These are phyloP conservation scores for Epizoanthus illoricatus DNA, from an alignment of 92 coral and sea anemone species.

Conservation along the genomic window DNA sequence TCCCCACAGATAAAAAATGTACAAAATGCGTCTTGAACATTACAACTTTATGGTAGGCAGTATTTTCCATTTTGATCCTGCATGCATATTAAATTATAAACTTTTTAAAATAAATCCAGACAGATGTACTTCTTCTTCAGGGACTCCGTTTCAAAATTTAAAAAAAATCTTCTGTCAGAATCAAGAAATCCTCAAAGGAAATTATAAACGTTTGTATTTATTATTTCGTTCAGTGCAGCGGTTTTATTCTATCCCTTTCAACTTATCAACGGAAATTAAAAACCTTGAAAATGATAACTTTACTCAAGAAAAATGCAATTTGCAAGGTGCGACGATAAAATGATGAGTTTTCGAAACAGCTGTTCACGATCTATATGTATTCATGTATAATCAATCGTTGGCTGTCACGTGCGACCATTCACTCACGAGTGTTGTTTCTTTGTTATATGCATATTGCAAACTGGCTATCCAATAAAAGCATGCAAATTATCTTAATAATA, in stretches of 20 bases:
- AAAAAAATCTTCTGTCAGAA: no score
- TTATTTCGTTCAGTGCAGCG: no score
- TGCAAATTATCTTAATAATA: constrained; percentile 35
- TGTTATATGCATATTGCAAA: constrained; percentile 21
- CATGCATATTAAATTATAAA: no score
- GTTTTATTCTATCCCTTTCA: neutral
- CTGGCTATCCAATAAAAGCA: constrained; percentile 29
- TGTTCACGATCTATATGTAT: neutral
- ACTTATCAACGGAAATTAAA: neutral
- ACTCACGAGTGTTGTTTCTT: neutral
- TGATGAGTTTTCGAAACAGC: constrained; percentile 10
- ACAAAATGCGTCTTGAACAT: no score
- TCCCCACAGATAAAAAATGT: no score
- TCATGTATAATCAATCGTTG: neutral
- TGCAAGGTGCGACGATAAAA: neutral
- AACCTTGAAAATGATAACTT: neutral
- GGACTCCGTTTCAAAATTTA: no score
- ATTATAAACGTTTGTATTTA: no score
- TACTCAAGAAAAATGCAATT: neutral
- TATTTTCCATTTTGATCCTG: no score
- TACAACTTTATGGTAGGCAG: no score
- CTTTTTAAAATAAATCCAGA: no score
- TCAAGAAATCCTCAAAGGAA: no score
- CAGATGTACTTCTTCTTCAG: no score
- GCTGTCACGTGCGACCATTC: constrained; percentile 31